phyloP scores from a whole-genome alignment of 2,888 invertebrate species.

The Venusia cambrica region DNA sequence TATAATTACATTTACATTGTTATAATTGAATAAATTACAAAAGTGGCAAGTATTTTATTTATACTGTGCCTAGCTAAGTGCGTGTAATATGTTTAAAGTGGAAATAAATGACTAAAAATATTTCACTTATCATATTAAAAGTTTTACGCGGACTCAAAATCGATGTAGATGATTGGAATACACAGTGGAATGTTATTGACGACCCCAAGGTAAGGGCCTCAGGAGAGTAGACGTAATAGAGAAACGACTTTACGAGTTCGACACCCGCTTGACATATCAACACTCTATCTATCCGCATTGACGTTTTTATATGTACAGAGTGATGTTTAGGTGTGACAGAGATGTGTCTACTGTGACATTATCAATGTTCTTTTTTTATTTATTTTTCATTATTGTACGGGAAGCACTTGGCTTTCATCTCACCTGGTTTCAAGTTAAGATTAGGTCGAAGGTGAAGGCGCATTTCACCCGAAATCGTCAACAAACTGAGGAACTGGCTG shows the following conservation, averaged over 20 bases:
- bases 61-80: no score
- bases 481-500: no score
- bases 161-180: constrained; percentile 30
- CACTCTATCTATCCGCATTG: constrained; percentile 51
- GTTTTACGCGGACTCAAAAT: constrained; percentile 1
- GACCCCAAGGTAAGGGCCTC: constrained; percentile 51
- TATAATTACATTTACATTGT: no score
- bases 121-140: neutral
- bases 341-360: constrained; percentile 18
- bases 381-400: no score
- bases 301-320: constrained; percentile 29
- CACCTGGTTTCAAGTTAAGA: no score
- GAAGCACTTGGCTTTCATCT: no score
- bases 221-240: constrained; percentile 64
- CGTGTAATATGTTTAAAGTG: neutral
- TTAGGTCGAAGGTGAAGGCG: no score
- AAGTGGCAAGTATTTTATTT: no score
- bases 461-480: no score
- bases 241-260: constrained; percentile 69
- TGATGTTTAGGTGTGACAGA: constrained; percentile 37
- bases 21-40: no score
- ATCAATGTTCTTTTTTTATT: no score
- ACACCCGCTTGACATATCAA: constrained; percentile 70
- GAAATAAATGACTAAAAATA: neutral
- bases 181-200: constrained; percentile 39